Evolutionary conservation across 2,888 invertebrate genomes (phyloP), one percentile per base, ranked within the genome.

Genomic region (Nezara viridula): DNA sequence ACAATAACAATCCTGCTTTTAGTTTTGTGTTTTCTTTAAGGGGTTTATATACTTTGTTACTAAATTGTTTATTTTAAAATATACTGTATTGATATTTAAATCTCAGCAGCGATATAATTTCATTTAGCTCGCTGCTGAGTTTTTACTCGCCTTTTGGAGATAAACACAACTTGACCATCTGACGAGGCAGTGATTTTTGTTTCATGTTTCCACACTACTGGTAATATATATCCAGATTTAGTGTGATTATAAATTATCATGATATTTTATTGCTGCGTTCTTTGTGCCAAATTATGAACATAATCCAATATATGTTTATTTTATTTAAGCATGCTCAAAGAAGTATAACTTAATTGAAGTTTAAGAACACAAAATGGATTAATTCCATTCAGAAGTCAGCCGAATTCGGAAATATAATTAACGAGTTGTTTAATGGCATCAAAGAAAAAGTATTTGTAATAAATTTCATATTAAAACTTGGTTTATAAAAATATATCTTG

Each of bases 61-160:
- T 10, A 2, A 32, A 66, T 66, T 32, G 32, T 37, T 66, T 5
- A 19, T 66, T 32, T 19, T 32, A 27, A 6, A 66, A 6, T 19
- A 32, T 66, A 14, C 14, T 2, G 14, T 60, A 60, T 27, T 27
- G 6, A 27, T n/a, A 14, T 27, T 60, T 66, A 5, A 24, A 81
- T 44, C 44, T 81, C n/a, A 81, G n/a, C 81, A 44, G 81, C 81
- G 81, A 44, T 44, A n/a, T 60, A 24, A 37, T 40, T 6, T 44
- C 40, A 40, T 0, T 2, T 44, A n/a, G 44, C 44, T 32, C 81
- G 81, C 81, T 44, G 81, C 9, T 81, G n/a, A 44, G 81, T n/a
- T 44, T 32, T 66, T 32, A 32, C 81, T 44, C 81, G 81, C n/a
- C 81, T 81, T 81, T 81, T 81, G 81, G 81, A 81, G 12, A 4